Base-by-base conservation (phyloP, 2,888 invertebrate genomes). In the Drosophila recens region DNA sequence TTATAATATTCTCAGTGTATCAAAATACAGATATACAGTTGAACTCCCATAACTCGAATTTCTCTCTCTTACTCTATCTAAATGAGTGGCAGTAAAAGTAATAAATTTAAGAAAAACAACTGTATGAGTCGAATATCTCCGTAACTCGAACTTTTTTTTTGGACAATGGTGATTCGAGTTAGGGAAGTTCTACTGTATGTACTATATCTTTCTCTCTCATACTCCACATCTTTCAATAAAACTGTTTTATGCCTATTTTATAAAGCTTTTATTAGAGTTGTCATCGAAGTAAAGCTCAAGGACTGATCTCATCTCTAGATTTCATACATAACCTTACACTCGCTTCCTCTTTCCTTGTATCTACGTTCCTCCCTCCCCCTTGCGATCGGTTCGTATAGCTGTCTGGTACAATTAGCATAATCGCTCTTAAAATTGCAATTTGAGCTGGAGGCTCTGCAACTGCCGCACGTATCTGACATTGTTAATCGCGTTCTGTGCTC, bases 381-480 rank as follows among this genome's bases (percentile, higher is more conserved):
- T 54, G 1, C 30, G 53, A 52, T 68, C 61, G 34, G 15, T 49
- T 40, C 45, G 57, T 67, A n/a, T 58, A 51, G 65, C 65, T 87
- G 79, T 72, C 73, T 75, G 54, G 64, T 80, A 69, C 90, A 90
- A 90, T 90, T 90, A 90, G 90, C 90, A 90, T 90, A 90, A 90
- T 90, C 89, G 90, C 75, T 89, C 71, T 79, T 72, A 79, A 88
- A 87, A 85, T 87, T 89, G 82, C 89, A 79, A 80, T 75, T 80
- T 63, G 77, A 79, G 72, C 71, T 72, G 51, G 64, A 70, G 77
- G 78, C 74, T 61, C 64, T 67, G 80, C 75, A 64, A 75, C 56
- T 71, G 76, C 52, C 75, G 69, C 83, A 64, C 69, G 62, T 86
- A 81, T 83, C 79, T 54, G 77, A 75, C 77, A 71, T 70, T 67